Percentiles rank a stretch among this genome's conserved stretches.
Conservation (phyloP, 2,113 vertebrate species). For the Puntigrus tetrazona region DNA sequence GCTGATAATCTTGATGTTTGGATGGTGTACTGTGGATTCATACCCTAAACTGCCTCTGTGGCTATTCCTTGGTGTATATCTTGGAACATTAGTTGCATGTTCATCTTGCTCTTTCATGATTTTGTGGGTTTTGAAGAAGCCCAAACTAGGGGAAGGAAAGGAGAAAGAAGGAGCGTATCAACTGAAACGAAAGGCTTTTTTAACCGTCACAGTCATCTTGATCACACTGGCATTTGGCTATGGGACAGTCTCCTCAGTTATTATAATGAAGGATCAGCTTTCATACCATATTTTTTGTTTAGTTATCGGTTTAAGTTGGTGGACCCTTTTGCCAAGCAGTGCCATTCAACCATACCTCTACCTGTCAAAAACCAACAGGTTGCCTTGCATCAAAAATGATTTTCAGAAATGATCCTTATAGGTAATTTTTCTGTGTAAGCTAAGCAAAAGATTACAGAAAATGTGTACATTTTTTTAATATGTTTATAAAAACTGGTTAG, state of each 20-base stretch:
- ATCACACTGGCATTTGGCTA: conserved; percentile 10
- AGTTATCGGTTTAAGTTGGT: neutral
- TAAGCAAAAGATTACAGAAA: neutral
- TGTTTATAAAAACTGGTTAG: neutral
- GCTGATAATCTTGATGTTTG: neutral
- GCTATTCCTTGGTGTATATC: neutral
- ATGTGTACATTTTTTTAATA: neutral
- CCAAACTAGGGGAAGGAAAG: neutral
- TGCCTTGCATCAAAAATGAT: neutral
- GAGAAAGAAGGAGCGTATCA: neutral
- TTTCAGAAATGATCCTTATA: neutral
- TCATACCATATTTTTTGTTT: neutral
- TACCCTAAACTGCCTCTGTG: neutral
- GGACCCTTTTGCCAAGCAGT: neutral
- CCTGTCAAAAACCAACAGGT: neutral
- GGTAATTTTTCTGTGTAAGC: neutral
- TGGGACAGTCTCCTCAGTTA: neutral
- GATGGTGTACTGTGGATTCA: neutral
- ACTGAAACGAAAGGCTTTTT: conserved; percentile 26
- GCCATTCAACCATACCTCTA: neutral
- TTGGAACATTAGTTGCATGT: neutral
- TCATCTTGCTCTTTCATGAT: neutral
- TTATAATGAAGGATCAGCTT: neutral
- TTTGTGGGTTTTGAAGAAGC: conserved; percentile 11
- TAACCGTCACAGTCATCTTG: conserved; percentile 23